These are phyloP conservation scores for Indicator maculatus DNA, from an alignment of 2,113 vertebrate species.

Conservation along the genomic window DNA sequence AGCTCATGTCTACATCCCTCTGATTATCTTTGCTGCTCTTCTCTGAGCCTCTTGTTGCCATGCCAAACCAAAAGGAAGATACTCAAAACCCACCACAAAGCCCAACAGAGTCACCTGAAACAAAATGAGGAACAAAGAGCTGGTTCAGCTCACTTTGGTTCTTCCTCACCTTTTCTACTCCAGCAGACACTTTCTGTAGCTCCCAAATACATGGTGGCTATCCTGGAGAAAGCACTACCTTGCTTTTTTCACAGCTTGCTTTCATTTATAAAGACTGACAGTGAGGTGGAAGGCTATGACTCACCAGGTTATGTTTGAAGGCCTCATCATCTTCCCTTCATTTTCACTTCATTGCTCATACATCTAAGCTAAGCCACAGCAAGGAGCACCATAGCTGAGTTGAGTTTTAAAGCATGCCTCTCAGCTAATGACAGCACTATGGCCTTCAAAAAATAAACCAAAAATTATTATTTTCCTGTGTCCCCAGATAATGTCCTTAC, in stretches of 20 bases:
- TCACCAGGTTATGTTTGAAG: neutral
- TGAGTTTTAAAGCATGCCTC: neutral
- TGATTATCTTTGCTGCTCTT: rapidly evolving
- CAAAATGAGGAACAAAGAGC: neutral
- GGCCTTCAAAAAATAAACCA: neutral
- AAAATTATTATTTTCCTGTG: neutral
- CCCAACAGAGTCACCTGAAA: neutral
- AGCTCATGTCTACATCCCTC: rapidly evolving
- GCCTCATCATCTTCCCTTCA: neutral
- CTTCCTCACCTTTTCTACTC: neutral
- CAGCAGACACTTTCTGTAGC: neutral
- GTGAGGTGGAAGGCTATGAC: constrained; percentile 12
- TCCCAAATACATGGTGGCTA: neutral
- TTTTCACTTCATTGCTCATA: neutral
- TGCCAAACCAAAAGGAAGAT: neutral
- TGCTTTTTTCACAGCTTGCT: neutral
- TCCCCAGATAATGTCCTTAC: neutral
- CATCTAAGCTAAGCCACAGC: neutral
- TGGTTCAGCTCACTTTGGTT: neutral
- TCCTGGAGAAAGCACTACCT: neutral
- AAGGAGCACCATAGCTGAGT: rapidly evolving
- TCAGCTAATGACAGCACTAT: neutral
- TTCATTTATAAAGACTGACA: neutral
- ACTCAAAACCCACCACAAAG: neutral
- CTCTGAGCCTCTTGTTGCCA: neutral